Evolutionary conservation across 1,140 invertebrate species (phyloP).

Genomic region (Zophobas atratus): DNA sequence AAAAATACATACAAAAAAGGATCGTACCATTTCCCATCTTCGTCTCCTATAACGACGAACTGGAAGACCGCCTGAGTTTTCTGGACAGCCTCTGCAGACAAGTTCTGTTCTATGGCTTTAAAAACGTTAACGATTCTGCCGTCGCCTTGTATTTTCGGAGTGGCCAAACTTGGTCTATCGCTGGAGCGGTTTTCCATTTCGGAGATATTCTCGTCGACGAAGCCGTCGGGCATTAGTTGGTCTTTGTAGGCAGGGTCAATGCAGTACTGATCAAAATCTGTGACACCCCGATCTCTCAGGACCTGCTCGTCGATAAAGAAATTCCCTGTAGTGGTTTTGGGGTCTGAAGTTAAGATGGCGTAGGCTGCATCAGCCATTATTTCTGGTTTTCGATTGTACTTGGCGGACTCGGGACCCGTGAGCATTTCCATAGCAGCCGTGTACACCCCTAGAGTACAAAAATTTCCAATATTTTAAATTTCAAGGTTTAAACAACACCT

Average conservation of each 20-base stretch:
- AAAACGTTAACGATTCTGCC: constrained; percentile 77
- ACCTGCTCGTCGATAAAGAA: constrained; percentile 97
- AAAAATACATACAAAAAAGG: neutral
- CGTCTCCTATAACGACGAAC: constrained; percentile 88
- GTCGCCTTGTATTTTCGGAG: constrained; percentile 2
- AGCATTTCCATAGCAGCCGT: constrained; percentile 99
- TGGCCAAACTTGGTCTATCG: constrained; percentile 1
- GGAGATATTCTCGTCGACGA: constrained; percentile 78
- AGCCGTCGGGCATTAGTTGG: constrained; percentile 91
- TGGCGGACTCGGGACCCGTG: constrained; percentile 76
- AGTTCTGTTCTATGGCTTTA: constrained; percentile 74
- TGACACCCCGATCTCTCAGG: constrained; percentile 84
- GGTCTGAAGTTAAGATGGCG: constrained; percentile 86
- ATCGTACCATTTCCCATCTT: constrained; percentile 82
- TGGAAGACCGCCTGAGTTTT: constrained; percentile 89
- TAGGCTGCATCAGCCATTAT: constrained; percentile 98
- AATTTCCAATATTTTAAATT: constrained; percentile 49
- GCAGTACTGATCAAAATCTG: constrained; percentile 90
- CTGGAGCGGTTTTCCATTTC: neutral
- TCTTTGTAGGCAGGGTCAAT: constrained; percentile 80
- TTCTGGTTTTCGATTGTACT: constrained; percentile 85
- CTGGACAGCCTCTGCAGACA: constrained; percentile 84
- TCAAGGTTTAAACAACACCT: constrained; percentile 69
- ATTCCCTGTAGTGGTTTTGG: constrained; percentile 86
- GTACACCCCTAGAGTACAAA: constrained; percentile 80